Percentiles rank a stretch among this genome's conserved stretches.
phyloP scores from a whole-genome alignment of 2,888 invertebrate genomes.

The Epistrophe eligans region DNA sequence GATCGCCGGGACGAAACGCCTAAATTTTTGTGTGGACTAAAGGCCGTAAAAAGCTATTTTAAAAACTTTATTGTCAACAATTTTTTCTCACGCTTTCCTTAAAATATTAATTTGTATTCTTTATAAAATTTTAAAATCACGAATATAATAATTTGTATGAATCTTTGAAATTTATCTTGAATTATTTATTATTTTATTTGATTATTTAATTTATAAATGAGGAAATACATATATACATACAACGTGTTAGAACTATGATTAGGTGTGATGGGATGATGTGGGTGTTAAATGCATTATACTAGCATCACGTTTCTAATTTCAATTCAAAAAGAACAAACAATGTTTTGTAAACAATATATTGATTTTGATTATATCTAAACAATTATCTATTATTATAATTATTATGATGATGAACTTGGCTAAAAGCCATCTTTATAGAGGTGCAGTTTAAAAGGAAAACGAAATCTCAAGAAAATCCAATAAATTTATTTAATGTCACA shows the following conservation, averaged over 20 bases:
- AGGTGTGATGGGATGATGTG: not conserved
- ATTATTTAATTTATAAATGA: not conserved
- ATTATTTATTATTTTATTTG: too few relatives aligned
- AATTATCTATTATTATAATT: not conserved
- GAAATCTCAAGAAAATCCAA: not conserved
- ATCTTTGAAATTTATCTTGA: not conserved
- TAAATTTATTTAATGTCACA: not conserved
- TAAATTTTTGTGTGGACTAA: too few relatives aligned
- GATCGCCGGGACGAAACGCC: too few relatives aligned
- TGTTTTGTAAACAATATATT: constrained; percentile 1
- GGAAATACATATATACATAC: not conserved
- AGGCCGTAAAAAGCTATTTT: too few relatives aligned
- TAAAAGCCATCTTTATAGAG: not conserved
- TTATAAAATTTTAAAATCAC: not conserved
- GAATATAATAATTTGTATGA: not conserved
- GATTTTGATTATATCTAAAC: not conserved
- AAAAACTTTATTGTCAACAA: not conserved
- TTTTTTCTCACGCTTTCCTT: not conserved
- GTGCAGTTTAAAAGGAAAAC: not conserved
- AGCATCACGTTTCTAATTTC: not conserved
- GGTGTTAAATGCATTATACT: not conserved
- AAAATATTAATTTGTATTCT: not conserved
- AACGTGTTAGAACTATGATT: not conserved
- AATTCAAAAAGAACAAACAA: not conserved
- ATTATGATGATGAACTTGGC: not conserved